These are phyloP conservation scores for Chloropsis hardwickii DNA, from an alignment of 2,113 vertebrate species.

Conservation along the genomic window DNA sequence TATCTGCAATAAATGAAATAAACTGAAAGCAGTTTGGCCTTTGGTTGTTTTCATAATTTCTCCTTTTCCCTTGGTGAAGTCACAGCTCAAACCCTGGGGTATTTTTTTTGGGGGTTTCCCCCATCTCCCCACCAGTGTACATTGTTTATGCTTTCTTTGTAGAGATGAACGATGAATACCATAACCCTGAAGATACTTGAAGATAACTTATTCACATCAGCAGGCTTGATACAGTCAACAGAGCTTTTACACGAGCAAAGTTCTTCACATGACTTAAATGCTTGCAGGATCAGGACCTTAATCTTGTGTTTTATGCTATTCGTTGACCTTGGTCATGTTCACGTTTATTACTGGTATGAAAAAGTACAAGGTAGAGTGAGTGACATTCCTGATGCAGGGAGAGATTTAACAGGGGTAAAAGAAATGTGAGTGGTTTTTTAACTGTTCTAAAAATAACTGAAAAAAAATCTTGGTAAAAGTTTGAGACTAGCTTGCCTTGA, in stretches of 20 bases:
- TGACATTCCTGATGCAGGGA: constrained; percentile 40
- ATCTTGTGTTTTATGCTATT: constrained; percentile 60
- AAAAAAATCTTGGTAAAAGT: constrained; percentile 64
- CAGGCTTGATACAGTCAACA: not conserved
- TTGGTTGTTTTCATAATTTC: not conserved
- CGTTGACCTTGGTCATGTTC: constrained; percentile 55
- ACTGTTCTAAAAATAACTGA: constrained; percentile 48
- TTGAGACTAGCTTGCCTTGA: constrained; percentile 43
- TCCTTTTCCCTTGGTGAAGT: not conserved
- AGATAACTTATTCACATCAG: constrained; percentile 18
- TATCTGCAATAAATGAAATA: constrained; percentile 12
- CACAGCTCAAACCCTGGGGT: not conserved
- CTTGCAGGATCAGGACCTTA: constrained; percentile 59
- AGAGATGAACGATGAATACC: not conserved
- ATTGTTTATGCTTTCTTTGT: not conserved
- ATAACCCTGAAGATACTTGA: not conserved
- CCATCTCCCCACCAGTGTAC: fast-evolving
- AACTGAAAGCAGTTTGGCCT: not conserved
- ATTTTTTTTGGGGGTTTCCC: too few relatives aligned
- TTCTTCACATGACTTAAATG: constrained; percentile 19
- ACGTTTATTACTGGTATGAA: constrained; percentile 49
- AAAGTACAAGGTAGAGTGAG: constrained; percentile 32
- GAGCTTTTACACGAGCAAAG: constrained; percentile 25
- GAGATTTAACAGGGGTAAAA: constrained; percentile 37
- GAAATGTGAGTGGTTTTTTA: constrained; percentile 5